Base-by-base conservation (phyloP, 2,888 invertebrate genomes). In the Cantharis rustica region DNA sequence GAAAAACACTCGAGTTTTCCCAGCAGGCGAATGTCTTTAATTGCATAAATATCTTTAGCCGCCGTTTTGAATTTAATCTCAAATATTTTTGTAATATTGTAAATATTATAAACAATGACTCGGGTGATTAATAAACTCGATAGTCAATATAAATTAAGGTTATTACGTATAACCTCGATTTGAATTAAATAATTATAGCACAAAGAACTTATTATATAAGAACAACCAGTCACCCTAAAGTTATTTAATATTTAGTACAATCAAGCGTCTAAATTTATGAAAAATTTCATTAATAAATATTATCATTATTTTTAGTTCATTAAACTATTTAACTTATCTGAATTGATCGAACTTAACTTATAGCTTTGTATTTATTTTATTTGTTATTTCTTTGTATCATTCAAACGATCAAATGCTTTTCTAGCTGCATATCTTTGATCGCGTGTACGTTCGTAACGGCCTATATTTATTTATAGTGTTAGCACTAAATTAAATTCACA, bases 401-500 rank as follows among this genome's bases (percentile, higher is more conserved):
- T 69, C 61, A 74, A 76, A 71, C 74, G 72, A 73, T 74, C 74
- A 47, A 63, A 61, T 62, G 62, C 63, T 72, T 75, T 78, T 73
- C 72, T 69, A 72, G 71, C 72, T 75, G 72, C 73, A 74, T 80
- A 79, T 76, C 80, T 76, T 71, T 71, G 74, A 76, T 79, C 79
- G 47, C 71, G 23, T 69, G 74, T 72, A 79, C 76, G 79, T 79
- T 77, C 75, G 74, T 69, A 75, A 70, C 71, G 20, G 66, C 71
- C 69, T 70, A 69, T 66, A 69, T 75, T 47, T 66, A 66, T 66
- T 66, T 66, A 66, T 71, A 74, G 74, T 73, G 66, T 74, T 76
- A 73, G 78, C 78, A 72, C 74, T 68, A 75, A 76, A 75, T 76
- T 76, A 75, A 78, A 77, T 76, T 73, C 75, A 80, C 76, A 75